Percentiles rank a stretch among this genome's conserved stretches.
Evolutionary conservation across 2,888 invertebrate species (phyloP).

Genomic region (Euplexia lucipara): DNA sequence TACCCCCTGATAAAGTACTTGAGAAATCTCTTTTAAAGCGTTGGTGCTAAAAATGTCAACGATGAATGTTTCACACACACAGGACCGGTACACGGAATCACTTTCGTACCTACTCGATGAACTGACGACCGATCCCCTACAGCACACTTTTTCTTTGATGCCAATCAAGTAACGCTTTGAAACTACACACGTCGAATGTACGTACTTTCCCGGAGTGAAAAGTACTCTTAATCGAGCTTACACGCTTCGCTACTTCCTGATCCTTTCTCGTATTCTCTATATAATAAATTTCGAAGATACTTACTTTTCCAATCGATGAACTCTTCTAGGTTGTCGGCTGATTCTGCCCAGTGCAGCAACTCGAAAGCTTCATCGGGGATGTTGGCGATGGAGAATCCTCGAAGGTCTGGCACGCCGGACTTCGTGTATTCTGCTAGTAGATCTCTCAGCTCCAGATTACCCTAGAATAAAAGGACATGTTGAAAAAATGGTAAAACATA

Average conservation of each 20-base stretch:
- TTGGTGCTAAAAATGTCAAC: background rate
- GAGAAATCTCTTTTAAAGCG: background rate
- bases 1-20: background rate
- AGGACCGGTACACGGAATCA: background rate
- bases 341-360: constrained; percentile 75
- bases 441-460: constrained; percentile 71
- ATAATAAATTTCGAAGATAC: constrained; percentile 59
- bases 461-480: constrained; percentile 67
- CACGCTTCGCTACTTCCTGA: constrained; percentile 11
- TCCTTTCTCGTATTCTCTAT: background rate
- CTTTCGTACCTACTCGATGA: background rate
- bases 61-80: background rate
- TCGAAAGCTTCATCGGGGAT: constrained; percentile 71
- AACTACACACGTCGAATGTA: background rate
- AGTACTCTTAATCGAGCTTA: constrained; percentile 1
- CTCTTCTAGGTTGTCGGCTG: constrained; percentile 67
- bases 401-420: constrained; percentile 74
- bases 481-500: background rate
- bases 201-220: background rate
- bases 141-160: background rate
- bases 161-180: constrained; percentile 1
- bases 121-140: background rate
- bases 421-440: constrained; percentile 72
- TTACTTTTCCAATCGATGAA: constrained; percentile 74
- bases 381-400: constrained; percentile 69